These are phyloP conservation scores for Origma solitaria DNA, from an alignment of 2,113 vertebrate species.

Conservation along the genomic window DNA sequence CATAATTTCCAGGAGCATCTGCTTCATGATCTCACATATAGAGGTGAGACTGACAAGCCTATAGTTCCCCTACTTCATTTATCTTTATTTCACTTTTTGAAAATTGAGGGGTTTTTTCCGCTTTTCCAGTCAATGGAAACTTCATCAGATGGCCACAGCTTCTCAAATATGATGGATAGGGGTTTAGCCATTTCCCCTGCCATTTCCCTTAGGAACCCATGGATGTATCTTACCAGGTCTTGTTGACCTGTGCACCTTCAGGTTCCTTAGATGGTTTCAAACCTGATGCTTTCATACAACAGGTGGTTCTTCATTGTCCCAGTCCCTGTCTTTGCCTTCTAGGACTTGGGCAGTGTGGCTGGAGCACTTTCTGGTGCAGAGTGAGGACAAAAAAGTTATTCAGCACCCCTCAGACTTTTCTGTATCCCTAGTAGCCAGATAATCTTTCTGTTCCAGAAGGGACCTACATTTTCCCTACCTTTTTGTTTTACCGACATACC, in stretches of 20 bases:
- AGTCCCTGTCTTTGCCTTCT: background rate
- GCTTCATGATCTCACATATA: background rate
- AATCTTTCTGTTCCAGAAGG: background rate
- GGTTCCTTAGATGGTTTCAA: background rate
- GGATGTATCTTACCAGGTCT: background rate
- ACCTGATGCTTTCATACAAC: background rate
- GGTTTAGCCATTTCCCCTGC: background rate
- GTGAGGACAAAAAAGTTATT: background rate
- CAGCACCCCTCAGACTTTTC: background rate
- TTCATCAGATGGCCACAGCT: background rate
- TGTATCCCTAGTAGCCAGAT: background rate
- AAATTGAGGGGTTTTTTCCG: background rate
- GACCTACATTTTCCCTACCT: background rate
- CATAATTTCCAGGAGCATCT: background rate
- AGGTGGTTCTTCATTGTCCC: background rate
- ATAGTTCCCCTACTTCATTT: background rate
- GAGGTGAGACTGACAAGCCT: background rate
- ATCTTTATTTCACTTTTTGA: background rate
- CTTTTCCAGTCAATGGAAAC: background rate
- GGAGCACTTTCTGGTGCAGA: background rate
- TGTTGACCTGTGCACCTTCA: background rate
- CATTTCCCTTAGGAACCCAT: background rate
- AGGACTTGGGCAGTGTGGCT: rapidly evolving
- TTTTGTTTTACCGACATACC: background rate
- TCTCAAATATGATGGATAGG: background rate